Base-by-base conservation (phyloP, 2,888 invertebrate genomes). In the Ophion ellenae region DNA sequence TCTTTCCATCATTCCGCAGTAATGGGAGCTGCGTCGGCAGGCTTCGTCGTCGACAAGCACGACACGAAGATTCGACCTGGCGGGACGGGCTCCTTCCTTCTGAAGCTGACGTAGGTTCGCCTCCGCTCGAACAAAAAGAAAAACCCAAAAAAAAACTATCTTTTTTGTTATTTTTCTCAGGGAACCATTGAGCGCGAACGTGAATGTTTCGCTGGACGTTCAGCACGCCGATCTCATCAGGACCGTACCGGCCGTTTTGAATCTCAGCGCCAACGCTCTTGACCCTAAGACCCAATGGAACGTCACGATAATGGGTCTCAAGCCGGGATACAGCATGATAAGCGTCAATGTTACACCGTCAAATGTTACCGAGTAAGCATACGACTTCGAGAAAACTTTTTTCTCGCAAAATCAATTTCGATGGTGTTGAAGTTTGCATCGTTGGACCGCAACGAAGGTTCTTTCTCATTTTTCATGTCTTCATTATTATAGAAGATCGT, bases 271-370 rank as follows among this genome's bases (percentile, higher is more conserved):
- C 14, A 91, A 90, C 17, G 90, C 92, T 0, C 94, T 94, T 1
- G 93, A 94, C 79, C 86, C 91, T 1, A 91, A 92, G 0, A 94
- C 93, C n/a, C 90, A 94, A 87, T 94, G 94, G 88, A 91, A 93
- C 0, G 94, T 96, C 87, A 94, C 95, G 17, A 94, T 97, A 61
- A 94, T 95, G 75, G 97, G 96, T 20, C 94, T 95, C 57, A 95
- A 95, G 36, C 96, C 97, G 1, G 97, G 97, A 66, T 96, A 96
- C 90, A 95, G 96, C 0, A 96, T 96, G 83, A 94, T 97, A 71
- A 95, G 95, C 0, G 95, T 96, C 73, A 96, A 96, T 89, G 95
- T 95, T 40, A 95, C 95, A 0, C 95, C 96, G 0, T 87, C 91
- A 32, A 95, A 95, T 36, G 92, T 93, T 87, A 93, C 95, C 67